Percentiles rank a stretch among this genome's conserved stretches.
Conservation (phyloP, 2,797 vertebrate genomes). For the Spea hammondii region DNA sequence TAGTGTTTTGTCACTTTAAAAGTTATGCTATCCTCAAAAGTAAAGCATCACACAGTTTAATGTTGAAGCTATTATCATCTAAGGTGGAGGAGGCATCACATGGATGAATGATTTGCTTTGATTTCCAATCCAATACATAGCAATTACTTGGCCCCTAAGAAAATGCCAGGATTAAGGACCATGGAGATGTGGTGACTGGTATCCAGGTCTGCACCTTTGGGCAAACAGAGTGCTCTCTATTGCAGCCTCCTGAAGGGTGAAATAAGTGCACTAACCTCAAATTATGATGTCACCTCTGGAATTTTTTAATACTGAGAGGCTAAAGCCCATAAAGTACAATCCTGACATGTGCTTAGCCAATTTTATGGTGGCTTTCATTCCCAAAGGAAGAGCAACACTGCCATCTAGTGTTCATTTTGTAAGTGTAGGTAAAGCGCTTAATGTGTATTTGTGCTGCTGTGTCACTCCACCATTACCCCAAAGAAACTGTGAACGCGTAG, state of each 20-base stretch:
- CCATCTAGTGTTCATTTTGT: conserved; percentile 29
- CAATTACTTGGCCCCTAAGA: conserved; percentile 41
- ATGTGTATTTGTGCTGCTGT: too few relatives aligned
- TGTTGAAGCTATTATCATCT: conserved; percentile 17
- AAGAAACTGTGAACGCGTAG: too few relatives aligned
- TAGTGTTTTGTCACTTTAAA: too few relatives aligned
- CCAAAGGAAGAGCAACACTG: conserved; percentile 35
- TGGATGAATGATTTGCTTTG: conserved; percentile 50
- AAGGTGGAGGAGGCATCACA: conserved; percentile 28
- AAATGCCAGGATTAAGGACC: conserved; percentile 35
- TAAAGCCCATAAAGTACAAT: conserved; percentile 35
- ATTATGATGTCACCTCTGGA: conserved; percentile 53
- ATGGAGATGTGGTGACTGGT: conserved; percentile 35
- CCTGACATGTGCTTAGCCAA: conserved; percentile 29
- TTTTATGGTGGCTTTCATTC: background rate
- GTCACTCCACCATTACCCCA: too few relatives aligned
- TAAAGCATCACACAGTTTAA: background rate
- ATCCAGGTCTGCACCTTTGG: conserved; percentile 48
- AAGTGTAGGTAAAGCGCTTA: background rate
- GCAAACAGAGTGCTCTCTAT: conserved; percentile 51
- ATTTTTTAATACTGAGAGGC: conserved; percentile 51
- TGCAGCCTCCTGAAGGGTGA: conserved; percentile 51
- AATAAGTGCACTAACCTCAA: conserved; percentile 51
- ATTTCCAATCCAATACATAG: conserved; percentile 38
- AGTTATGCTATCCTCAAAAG: too few relatives aligned